Evolutionary conservation across 2,797 vertebrate species (phyloP).

Genomic region (Myotis findleyi): DNA sequence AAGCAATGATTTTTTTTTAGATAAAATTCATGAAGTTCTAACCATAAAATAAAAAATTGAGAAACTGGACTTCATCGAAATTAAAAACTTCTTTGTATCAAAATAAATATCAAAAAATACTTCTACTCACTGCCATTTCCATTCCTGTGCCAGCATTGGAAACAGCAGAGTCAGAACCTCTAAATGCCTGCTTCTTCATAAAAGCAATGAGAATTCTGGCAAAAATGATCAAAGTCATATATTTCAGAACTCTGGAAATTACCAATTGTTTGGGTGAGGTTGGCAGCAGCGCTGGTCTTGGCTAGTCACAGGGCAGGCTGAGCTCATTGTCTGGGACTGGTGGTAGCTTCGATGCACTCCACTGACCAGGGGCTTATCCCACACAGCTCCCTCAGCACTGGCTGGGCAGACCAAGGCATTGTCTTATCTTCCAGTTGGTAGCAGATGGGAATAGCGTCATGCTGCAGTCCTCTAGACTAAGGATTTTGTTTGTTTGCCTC

Average conservation of each 20-base stretch:
- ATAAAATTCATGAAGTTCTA: neutral
- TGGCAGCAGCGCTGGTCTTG: neutral
- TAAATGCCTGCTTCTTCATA: neutral
- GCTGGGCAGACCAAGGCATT: neutral
- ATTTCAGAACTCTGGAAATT: constrained; percentile 11
- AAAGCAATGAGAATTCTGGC: neutral
- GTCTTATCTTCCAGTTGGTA: rapidly evolving
- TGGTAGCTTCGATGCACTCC: neutral
- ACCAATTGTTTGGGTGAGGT: neutral
- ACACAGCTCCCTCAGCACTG: too few species aligned
- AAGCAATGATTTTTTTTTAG: neutral
- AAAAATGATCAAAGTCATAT: neutral
- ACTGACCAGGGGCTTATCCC: neutral
- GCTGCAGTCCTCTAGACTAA: neutral
- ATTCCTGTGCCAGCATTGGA: neutral
- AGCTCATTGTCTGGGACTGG: neutral
- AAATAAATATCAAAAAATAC: neutral
- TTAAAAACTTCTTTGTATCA: neutral
- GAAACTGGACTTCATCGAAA: constrained; percentile 8
- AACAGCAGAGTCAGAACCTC: neutral
- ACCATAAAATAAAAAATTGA: neutral
- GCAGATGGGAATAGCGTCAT: neutral
- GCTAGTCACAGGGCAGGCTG: neutral
- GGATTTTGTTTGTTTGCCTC: neutral
- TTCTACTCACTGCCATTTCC: neutral